Evolutionary conservation across 1,140 invertebrate species (phyloP), one percentile per base, ranked within the genome.

Genomic region (Proales similis): DNA sequence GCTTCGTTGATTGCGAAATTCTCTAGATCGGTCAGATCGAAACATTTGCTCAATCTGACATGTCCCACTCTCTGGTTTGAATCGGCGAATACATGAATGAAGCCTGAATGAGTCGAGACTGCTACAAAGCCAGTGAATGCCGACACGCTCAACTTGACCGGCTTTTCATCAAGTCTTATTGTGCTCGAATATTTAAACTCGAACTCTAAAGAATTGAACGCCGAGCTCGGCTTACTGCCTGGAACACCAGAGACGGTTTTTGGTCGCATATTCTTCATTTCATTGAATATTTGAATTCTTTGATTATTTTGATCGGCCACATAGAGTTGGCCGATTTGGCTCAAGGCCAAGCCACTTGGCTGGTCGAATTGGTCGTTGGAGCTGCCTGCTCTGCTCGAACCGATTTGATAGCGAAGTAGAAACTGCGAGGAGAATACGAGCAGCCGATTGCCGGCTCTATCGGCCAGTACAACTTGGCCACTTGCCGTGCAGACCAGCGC

Each of bases 271-370:
- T 20, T 17, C n/a, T 39, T 57, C 17, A 42, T 22, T 26, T 57
- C 51, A 42, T 39, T 42, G 14, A 57, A 57, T 20, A 57, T 57
- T n/a, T 57, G 51, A 6, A 57, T 20, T 26, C 51, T 29, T 20
- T 39, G 32, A 24, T 57, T 57, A 24, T 57, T 57, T 36, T 57
- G 39, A 14, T 57, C 51, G 29, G 51, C 51, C 1, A 57, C 51
- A 57, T 57, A 57, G 2, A 57, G 24, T 6, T 29, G 33, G 0
- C 51, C 51, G 2, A 57, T 57, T 42, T 57, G 36, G 36, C 45
- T 57, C 24, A 57, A 17, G n/a, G 45, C 24, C 12, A 57, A 42
- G 17, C 45, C 51, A 17, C 14, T 24, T n/a, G 51, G 51, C 17
- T 57, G 36, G 29, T 57, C 32, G 14, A 57, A 57, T 14, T 57